Evolutionary conservation across 2,888 invertebrate genomes (phyloP), one percentile per base, ranked within the genome.

Genomic region (Neoascia interrupta): DNA sequence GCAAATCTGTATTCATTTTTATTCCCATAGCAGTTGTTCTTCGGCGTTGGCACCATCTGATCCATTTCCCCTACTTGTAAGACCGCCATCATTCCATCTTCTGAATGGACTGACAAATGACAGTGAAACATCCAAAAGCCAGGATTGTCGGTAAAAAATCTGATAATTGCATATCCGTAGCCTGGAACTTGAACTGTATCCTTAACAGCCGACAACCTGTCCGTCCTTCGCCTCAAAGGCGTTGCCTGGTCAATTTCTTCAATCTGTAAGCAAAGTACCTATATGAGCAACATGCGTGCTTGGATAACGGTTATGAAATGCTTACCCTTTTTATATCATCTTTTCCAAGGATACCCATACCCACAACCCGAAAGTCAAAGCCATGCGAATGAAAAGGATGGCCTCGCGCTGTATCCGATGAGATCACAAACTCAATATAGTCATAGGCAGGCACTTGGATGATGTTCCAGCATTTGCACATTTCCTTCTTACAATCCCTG

Each of bases 81-180:
- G 5, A 87, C 84, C 1, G 86, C 83, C 0, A 86, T 82, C 87
- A 87, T 87, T 6, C 87, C 87, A 54, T 84, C 84, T 64, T 87
- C 87, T 5, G 87, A 85, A 69, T 87, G 87, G 5, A 84, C 81
- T 3, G 85, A 84, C 16, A 87, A 87, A 72, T 87, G 87, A 15
- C 87, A 87, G 60, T 87, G 87, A 47, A 86, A 83, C 75, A 87
- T 85, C 87, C 87, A 87, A 64, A 85, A 87, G 19, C 87, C 87
- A 0, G 87, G 86, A 70, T 84, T 87, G 41, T 86, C 83, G 2
- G 85, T 79, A 53, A 84, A 84, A 41, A 87, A 86, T 0, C 86
- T 84, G 5, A 87, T 83, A 8, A 87, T 87, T 3, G 86, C 85
- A 47, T 87, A 87, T 6, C 87, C 87, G 34, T 81, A 84, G 2